A percentile compares a stretch with the other conserved stretches of the same genome.
Conservation (phyloP, 2,888 invertebrate genomes). For the Melikaiella ostensackeni region DNA sequence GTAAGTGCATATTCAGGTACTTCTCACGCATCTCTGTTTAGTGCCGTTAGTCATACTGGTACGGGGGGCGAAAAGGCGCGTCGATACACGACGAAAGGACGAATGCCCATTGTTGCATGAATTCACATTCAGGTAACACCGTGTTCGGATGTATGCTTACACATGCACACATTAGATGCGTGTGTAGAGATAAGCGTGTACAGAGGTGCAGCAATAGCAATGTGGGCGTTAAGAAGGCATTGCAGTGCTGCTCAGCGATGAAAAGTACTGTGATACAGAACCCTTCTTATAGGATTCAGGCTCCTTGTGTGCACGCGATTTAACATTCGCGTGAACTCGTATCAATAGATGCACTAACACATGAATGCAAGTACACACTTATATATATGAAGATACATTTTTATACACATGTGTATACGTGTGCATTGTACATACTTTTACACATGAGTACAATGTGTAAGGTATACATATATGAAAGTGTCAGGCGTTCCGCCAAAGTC, state of each 20-base stretch:
- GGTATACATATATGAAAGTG: neutral
- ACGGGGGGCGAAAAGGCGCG: neutral
- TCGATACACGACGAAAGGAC: conserved; percentile 30
- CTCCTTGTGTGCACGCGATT: neutral
- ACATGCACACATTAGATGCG: conserved; percentile 45
- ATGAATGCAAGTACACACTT: conserved; percentile 35
- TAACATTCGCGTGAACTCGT: neutral
- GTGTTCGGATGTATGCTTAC: conserved; percentile 27
- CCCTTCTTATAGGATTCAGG: neutral
- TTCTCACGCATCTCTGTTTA: conserved; percentile 13
- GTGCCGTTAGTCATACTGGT: conserved; percentile 17
- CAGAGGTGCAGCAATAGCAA: conserved; percentile 49
- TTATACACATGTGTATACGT: neutral
- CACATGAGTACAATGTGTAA: neutral
- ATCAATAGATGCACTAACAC: neutral
- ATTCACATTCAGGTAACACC: conserved; percentile 41
- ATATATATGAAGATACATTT: conserved; percentile 19
- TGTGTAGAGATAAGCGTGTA: conserved; percentile 52
- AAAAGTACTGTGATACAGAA: conserved; percentile 6
- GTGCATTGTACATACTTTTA: conserved; percentile 26
- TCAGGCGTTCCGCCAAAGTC: conserved; percentile 45
- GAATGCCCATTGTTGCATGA: conserved; percentile 46
- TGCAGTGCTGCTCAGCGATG: neutral
- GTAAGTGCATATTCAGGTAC: conserved; percentile 21
- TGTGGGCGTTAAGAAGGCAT: neutral